Conservation (phyloP, 2,113 vertebrate species). For the Ameiurus melas region DNA sequence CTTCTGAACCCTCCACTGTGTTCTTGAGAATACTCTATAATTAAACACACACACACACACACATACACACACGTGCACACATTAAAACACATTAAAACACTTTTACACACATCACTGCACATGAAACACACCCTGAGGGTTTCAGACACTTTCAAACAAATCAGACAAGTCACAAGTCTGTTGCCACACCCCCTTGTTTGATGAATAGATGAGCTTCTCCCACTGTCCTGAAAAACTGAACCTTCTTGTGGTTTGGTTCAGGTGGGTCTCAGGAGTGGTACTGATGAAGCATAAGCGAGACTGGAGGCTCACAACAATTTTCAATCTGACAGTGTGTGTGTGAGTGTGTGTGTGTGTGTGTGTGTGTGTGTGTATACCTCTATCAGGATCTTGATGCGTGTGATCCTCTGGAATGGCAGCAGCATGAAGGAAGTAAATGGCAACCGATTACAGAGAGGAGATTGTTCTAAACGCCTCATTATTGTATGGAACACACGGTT, state of each 20-base stretch:
- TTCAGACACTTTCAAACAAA: neutral
- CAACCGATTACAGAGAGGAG: constrained; percentile 75
- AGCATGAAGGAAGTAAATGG: constrained; percentile 78
- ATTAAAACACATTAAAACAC: neutral
- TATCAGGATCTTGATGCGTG: constrained; percentile 71
- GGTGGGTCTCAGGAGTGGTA: neutral
- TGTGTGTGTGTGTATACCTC: constrained; percentile 39
- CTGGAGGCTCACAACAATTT: neutral
- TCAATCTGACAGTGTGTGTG: neutral
- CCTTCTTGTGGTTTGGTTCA: neutral
- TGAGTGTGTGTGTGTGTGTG: neutral
- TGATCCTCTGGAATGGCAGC: constrained; percentile 80
- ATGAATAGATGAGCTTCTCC: neutral
- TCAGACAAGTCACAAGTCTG: neutral
- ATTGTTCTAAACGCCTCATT: constrained; percentile 71
- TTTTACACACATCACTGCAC: neutral
- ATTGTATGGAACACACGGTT: constrained; percentile 72
- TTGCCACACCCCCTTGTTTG: neutral
- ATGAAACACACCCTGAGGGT: neutral
- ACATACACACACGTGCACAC: neutral
- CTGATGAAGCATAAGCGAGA: neutral
- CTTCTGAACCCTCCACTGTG: constrained; percentile 68
- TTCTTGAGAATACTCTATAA: constrained; percentile 74
- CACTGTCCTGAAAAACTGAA: neutral
- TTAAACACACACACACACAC: constrained; percentile 15